Evolutionary conservation across 2,797 vertebrate genomes (phyloP).

Genomic region (Liparis tanakae): DNA sequence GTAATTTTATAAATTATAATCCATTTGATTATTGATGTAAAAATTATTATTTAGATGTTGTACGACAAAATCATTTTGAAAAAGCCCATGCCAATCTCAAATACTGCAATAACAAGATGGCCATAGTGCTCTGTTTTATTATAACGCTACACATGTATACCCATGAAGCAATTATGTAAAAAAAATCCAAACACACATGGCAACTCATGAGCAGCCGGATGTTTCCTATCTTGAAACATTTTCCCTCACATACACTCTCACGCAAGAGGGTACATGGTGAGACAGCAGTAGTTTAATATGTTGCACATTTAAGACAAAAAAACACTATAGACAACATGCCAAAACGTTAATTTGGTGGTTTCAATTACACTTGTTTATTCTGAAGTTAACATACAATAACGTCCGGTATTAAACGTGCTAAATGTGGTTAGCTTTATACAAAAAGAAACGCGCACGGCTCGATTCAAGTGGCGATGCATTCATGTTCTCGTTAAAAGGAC

Average conservation of each 20-base stretch:
- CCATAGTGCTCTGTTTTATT: neutral
- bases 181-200: neutral
- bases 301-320: neutral
- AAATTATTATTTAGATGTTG: neutral
- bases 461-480: conserved; percentile 23
- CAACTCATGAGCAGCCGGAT: neutral
- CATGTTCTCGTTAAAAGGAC: conserved; percentile 14
- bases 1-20: neutral
- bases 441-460: neutral
- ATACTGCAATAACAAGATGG: neutral
- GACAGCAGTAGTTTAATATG: neutral
- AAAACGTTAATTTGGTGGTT: too few species aligned
- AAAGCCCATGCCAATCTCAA: neutral
- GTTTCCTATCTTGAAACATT: neutral
- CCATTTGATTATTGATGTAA: neutral
- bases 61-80: neutral
- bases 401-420: neutral
- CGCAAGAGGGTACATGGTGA: neutral
- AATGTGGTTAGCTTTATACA: neutral
- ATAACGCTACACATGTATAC: neutral
- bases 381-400: neutral
- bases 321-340: neutral
- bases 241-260: neutral
- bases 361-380: conserved; percentile 2
- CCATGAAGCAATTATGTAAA: neutral